Evolutionary conservation across 2,888 invertebrate species (phyloP), one percentile per base, ranked within the genome.

Genomic region (Amphipoea oculea): DNA sequence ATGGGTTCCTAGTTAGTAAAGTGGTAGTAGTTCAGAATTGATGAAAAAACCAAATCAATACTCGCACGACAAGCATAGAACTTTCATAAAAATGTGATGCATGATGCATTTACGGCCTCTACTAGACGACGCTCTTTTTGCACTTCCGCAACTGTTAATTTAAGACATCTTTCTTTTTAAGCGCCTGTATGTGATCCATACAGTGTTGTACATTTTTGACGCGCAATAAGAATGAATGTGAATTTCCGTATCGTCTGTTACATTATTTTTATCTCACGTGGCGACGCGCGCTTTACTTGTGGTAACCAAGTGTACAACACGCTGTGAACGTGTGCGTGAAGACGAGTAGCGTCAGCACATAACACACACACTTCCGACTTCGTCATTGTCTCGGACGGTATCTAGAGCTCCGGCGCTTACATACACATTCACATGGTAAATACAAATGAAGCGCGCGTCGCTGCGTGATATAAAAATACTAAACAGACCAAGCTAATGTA

Each of bases 21-120:
- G 5, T 40, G 4, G 11, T 70, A 40, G 40, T 40, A 40, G 17
- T 70, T 12, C 29, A 42, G 14, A 57, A 54, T 42, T 6, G 17
- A 29, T 77, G 48, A 29, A 76, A 77, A 62, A 48, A 36, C 14
- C 29, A 36, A 60, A 76, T 17, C 3, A 76, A 40, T 48, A 29
- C 40, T 69, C 29, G 20, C 29, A 42, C 23, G 40, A 67, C 9
- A 12, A 69, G 20, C 6, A 48, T 23, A 36, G 36, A 51, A 36
- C 23, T 51, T 54, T 70, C 23, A 67, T n/a, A n/a, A 67, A 42
- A 42, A 54, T 36, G 9, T 36, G 23, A 51, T 20, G 6, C 11
- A 29, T 20, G 11, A 42, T 45, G 20, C n/a, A 42, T 67, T 40
- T 40, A 40, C 42, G 9, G 23, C 4, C 17, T 40, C 36, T 51